Conservation (phyloP, 2,888 invertebrate species). For the Parascotia fuliginaria region DNA sequence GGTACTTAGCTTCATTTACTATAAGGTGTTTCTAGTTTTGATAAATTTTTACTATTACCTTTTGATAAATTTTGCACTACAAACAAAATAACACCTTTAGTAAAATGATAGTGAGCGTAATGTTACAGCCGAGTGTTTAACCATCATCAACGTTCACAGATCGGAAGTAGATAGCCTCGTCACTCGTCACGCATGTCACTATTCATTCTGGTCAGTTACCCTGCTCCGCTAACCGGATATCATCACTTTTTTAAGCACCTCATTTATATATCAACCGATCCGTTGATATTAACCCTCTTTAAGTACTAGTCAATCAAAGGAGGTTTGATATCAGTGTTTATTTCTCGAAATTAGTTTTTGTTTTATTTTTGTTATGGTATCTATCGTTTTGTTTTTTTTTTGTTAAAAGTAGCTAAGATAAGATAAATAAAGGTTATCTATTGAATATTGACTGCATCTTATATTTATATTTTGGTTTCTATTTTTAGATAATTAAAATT, state of each 20-base stretch:
- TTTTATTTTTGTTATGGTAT: too few relatives aligned
- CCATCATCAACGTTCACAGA: slow-evolving; percentile 50
- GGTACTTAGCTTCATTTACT: too few relatives aligned
- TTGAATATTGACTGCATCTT: too few relatives aligned
- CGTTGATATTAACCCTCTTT: slow-evolving; percentile 19
- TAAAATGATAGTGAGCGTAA: slow-evolving; percentile 33
- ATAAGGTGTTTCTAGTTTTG: too few relatives aligned
- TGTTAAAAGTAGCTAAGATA: too few relatives aligned
- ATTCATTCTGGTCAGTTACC: slow-evolving; percentile 60
- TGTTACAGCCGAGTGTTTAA: slow-evolving; percentile 42
- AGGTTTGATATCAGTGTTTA: background rate
- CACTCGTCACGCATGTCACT: slow-evolving; percentile 55
- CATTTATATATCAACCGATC: slow-evolving; percentile 50
- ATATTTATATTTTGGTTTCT: too few relatives aligned
- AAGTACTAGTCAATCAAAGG: background rate
- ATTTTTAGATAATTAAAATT: too few relatives aligned
- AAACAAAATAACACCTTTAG: too few relatives aligned
- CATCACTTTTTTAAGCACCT: slow-evolving; percentile 65
- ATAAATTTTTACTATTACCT: too few relatives aligned
- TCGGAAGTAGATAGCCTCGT: slow-evolving; percentile 76
- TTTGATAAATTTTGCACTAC: too few relatives aligned
- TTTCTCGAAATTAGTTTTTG: background rate
- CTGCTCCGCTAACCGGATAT: slow-evolving; percentile 76
- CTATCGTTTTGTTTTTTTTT: too few relatives aligned
- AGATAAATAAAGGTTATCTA: too few relatives aligned